A percentile compares a stretch with the other conserved stretches of the same genome.
Conservation (phyloP, 64 coral and sea anemone genomes). For the Stichodactyla helianthus region DNA sequence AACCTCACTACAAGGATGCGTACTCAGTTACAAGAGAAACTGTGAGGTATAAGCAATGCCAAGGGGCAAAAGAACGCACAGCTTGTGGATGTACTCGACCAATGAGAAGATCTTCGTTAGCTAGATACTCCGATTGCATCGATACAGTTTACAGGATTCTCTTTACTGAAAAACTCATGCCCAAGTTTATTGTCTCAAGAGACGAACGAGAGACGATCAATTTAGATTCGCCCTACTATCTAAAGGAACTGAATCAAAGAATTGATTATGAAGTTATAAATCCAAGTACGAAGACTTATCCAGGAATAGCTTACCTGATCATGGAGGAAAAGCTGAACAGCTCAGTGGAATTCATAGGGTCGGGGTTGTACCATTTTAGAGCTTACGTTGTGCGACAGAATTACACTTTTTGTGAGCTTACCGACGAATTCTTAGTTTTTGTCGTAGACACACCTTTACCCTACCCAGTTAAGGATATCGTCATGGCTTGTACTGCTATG, state of each 20-base stretch:
- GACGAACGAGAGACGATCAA: constrained; percentile 30
- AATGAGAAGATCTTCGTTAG: constrained; percentile 68
- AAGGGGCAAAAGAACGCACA: constrained; percentile 42
- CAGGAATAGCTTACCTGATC: constrained; percentile 27
- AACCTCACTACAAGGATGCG: constrained; percentile 75
- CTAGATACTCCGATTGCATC: constrained; percentile 83
- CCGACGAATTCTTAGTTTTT: constrained; percentile 88
- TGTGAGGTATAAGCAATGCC: constrained; percentile 91
- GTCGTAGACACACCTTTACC: constrained; percentile 76
- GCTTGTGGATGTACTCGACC: constrained; percentile 71
- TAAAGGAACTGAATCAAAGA: constrained; percentile 81
- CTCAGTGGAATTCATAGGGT: constrained; percentile 80
- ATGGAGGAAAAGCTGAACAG: constrained; percentile 63
- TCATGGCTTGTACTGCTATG: constrained; percentile 86
- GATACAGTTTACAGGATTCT: constrained; percentile 75
- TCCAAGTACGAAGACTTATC: constrained; percentile 27
- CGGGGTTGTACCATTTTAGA: constrained; percentile 89
- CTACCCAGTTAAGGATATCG: constrained; percentile 79
- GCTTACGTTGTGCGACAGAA: constrained; percentile 69
- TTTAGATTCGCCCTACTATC: constrained; percentile 68
- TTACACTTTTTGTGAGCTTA: constrained; percentile 81
- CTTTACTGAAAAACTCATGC: constrained; percentile 74
- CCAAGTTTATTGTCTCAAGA: constrained; percentile 68
- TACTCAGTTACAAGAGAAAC: constrained; percentile 66
- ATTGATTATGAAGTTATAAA: constrained; percentile 54